Evolutionary conservation across 2,113 vertebrate genomes (phyloP).

Genomic region (Choloepus hoffmanni): DNA sequence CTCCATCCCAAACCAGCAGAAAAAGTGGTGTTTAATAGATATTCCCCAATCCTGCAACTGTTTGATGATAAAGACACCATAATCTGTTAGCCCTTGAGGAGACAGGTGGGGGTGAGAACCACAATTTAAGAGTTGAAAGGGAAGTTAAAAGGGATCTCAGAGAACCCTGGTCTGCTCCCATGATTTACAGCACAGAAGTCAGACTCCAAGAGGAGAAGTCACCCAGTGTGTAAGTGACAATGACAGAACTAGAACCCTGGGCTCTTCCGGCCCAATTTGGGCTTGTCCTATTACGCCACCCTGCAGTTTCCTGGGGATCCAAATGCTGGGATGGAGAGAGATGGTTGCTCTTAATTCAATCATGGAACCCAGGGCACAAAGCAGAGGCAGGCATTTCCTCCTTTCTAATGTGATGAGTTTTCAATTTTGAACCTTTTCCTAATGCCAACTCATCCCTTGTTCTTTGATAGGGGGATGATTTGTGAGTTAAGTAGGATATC

Average conservation of each 20-base stretch:
- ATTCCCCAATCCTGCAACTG: not conserved
- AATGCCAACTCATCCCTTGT: not conserved
- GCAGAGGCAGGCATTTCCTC: not conserved
- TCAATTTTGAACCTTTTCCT: slow-evolving; percentile 13
- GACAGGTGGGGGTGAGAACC: not conserved
- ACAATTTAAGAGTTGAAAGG: not conserved
- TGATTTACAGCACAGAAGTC: not conserved
- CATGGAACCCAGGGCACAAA: not conserved
- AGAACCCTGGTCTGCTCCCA: not conserved
- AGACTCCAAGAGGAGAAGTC: not conserved
- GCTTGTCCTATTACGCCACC: not conserved
- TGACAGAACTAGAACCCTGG: not conserved
- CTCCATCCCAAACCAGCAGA: not conserved
- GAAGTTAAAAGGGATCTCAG: not conserved
- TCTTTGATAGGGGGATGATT: not conserved
- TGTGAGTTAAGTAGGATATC: not conserved
- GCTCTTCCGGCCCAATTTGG: not conserved
- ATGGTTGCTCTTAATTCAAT: not conserved
- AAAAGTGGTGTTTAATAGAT: not conserved
- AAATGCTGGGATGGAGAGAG: not conserved
- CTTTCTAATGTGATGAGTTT: slow-evolving; percentile 20
- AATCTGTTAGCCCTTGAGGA: not conserved
- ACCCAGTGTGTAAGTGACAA: not conserved
- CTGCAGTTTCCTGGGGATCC: not conserved
- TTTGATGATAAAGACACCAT: slow-evolving; percentile 21